Conservation (phyloP, 2,113 vertebrate species). For the Alces alces region DNA sequence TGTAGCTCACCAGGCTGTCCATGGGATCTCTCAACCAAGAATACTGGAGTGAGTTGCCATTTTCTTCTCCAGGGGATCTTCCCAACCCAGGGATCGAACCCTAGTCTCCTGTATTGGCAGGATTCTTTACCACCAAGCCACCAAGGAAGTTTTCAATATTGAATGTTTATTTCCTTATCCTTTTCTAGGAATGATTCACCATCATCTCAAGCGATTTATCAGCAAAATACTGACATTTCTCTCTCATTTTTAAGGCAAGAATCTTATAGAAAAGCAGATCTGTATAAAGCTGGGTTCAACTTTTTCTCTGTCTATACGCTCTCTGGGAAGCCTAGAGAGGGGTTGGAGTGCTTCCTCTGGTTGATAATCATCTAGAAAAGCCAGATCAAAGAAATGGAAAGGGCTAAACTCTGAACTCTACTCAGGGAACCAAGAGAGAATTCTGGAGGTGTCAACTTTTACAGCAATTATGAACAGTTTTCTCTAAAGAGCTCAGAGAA, state of each 20-base stretch:
- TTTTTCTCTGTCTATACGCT: neutral
- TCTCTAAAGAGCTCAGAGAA: neutral
- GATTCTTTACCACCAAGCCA: neutral
- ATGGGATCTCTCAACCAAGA: neutral
- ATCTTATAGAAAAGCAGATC: neutral
- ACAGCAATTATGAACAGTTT: neutral
- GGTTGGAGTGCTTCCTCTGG: neutral
- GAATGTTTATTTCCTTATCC: neutral
- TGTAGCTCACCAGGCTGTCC: neutral
- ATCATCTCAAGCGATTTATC: conserved; percentile 10
- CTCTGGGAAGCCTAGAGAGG: neutral
- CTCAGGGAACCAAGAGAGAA: neutral
- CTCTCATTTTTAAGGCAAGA: neutral
- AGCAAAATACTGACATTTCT: neutral
- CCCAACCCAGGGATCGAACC: neutral
- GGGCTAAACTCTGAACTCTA: neutral
- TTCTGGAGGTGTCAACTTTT: neutral
- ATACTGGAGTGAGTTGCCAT: neutral
- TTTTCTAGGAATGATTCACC: neutral
- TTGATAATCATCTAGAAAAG: neutral
- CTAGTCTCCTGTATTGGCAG: neutral
- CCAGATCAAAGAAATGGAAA: neutral
- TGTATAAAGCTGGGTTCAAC: neutral
- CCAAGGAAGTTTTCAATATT: neutral
- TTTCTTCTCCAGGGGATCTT: neutral